Conservation (phyloP, 2,888 invertebrate species). For the Mamestra brassicae region DNA sequence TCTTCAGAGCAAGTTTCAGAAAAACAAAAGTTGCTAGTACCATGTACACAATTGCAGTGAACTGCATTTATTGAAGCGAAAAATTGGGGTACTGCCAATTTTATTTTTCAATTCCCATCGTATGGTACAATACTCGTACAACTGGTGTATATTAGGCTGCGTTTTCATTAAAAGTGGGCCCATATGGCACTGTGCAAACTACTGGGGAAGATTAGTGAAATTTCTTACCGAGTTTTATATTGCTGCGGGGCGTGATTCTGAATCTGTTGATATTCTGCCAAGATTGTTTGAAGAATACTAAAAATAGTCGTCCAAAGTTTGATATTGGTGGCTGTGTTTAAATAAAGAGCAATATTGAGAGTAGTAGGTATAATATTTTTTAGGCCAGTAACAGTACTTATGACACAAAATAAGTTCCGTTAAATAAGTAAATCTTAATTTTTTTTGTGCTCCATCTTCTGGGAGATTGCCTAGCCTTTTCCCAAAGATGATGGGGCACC, state of each 20-base stretch:
- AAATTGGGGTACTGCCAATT: slow-evolving; percentile 87
- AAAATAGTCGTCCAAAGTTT: slow-evolving; percentile 11
- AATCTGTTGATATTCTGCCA: slow-evolving; percentile 52
- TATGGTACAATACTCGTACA: slow-evolving; percentile 52
- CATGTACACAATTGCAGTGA: slow-evolving; percentile 77
- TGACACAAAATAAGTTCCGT: too few relatives aligned
- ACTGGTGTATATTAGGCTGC: slow-evolving; percentile 65
- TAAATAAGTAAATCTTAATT: too few relatives aligned
- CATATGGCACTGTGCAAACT: slow-evolving; percentile 58
- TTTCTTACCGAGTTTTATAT: slow-evolving; percentile 59
- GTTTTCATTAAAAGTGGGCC: slow-evolving; percentile 63
- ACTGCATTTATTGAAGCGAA: slow-evolving; percentile 84
- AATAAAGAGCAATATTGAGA: too few relatives aligned
- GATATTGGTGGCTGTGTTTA: background rate
- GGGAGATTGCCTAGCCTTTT: too few relatives aligned
- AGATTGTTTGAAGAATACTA: slow-evolving; percentile 27
- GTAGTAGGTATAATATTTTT: too few relatives aligned
- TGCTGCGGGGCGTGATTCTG: slow-evolving; percentile 17
- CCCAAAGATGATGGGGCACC: too few relatives aligned
- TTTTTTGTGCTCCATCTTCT: too few relatives aligned
- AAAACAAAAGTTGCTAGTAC: slow-evolving; percentile 67
- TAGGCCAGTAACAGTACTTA: too few relatives aligned
- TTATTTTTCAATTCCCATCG: slow-evolving; percentile 82
- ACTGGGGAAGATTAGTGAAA: slow-evolving; percentile 61
- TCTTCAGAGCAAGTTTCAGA: slow-evolving; percentile 75